phyloP scores from a whole-genome alignment of 2,113 vertebrate species.

The Talpa occidentalis region DNA sequence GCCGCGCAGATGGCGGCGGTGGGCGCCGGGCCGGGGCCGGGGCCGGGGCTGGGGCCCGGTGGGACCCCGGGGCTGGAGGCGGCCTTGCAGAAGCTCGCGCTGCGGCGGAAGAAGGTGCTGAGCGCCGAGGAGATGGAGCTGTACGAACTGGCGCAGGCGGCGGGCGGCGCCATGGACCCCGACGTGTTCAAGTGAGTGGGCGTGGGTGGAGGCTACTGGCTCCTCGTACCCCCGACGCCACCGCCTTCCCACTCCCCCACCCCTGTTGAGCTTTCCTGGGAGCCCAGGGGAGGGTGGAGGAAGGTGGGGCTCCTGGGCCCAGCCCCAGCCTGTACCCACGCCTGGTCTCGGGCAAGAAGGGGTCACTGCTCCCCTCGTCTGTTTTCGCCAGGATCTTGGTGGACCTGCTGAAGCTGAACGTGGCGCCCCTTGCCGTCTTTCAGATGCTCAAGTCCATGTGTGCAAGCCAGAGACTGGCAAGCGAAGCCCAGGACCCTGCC shows the following conservation, averaged over 20 bases:
- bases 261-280: not conserved
- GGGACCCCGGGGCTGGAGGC: conserved; percentile 80
- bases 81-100: conserved; percentile 81
- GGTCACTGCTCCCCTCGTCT: not conserved
- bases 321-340: not conserved
- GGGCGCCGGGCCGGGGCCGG: not conserved
- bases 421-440: conserved; percentile 94
- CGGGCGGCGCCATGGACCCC: conserved; percentile 92
- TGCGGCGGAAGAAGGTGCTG: conserved; percentile 94
- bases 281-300: no score
- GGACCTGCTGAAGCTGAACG: conserved; percentile 96
- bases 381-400: conserved; percentile 89
- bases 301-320: not conserved
- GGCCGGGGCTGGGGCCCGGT: no score
- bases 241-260: no score
- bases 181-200: conserved; percentile 95
- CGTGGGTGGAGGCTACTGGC: not conserved
- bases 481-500: conserved; percentile 76
- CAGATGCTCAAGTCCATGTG: conserved; percentile 96
- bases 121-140: conserved; percentile 92
- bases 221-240: not conserved
- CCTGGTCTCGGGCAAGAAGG: no score
- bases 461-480: conserved; percentile 89
- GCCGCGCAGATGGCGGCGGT: not conserved
- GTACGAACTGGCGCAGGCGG: conserved; percentile 93